These are phyloP conservation scores for Xanthorhoe designata DNA, from an alignment of 2,888 invertebrate genomes.

Conservation along the genomic window DNA sequence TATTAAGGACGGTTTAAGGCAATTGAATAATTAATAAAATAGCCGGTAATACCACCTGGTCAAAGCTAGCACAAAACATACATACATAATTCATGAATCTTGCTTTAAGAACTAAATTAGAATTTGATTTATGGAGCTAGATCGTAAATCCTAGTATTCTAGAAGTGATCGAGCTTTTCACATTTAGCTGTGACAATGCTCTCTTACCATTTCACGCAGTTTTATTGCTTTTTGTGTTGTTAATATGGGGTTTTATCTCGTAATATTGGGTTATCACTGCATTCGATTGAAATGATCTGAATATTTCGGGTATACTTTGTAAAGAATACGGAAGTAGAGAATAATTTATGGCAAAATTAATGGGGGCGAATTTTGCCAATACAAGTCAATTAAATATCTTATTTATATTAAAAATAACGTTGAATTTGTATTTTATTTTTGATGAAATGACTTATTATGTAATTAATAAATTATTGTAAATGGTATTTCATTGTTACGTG, in stretches of 20 bases:
- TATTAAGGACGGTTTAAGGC: no score
- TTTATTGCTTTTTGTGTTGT: conserved; percentile 82
- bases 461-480: no score
- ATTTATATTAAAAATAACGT: no score
- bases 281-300: conserved; percentile 78
- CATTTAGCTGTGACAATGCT: conserved; percentile 52
- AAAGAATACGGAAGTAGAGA: conserved; percentile 51
- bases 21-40: no score
- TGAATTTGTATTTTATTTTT: no score
- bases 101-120: no score
- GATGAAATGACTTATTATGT: no score
- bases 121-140: background rate
- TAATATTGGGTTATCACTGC: conserved; percentile 81
- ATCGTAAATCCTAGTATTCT: background rate
- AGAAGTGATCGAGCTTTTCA: conserved; percentile 6
- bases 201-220: conserved; percentile 82
- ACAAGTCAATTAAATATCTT: background rate
- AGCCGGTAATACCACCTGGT: no score
- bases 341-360: conserved; percentile 46
- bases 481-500: no score
- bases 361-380: conserved; percentile 19
- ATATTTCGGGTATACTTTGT: conserved; percentile 54
- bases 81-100: no score
- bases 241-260: conserved; percentile 76
- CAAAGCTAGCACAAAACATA: no score